Evolutionary conservation across 2,797 vertebrate species (phyloP).

Genomic region (Urocyon cinereoargenteus): DNA sequence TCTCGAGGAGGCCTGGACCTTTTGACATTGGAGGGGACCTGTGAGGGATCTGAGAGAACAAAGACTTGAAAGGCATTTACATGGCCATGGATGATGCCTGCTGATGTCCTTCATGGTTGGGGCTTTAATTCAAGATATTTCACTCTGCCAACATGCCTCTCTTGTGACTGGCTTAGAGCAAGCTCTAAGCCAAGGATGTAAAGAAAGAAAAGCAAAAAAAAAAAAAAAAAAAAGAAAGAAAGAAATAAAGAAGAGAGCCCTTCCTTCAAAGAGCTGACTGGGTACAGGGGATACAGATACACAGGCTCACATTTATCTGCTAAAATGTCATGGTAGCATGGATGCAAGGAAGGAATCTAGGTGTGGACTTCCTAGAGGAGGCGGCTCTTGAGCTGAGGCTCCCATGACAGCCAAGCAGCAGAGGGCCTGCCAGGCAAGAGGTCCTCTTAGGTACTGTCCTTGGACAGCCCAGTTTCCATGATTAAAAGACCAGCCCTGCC

Average conservation of each 20-base stretch:
- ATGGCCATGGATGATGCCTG: background rate
- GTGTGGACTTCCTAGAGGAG: background rate
- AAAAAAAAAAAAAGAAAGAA: too few species aligned
- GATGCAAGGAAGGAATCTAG: background rate
- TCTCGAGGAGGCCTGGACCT: background rate
- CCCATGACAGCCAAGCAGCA: background rate
- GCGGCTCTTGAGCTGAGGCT: background rate
- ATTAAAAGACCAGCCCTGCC: background rate
- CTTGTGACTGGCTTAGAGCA: background rate
- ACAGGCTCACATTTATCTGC: background rate
- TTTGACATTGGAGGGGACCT: background rate
- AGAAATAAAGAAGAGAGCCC: background rate
- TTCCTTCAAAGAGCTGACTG: background rate
- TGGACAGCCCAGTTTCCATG: background rate
- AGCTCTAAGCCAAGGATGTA: background rate
- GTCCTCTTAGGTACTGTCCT: background rate
- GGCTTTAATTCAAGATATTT: background rate
- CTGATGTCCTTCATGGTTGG: background rate
- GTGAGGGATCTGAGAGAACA: background rate
- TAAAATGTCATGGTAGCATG: rapidly evolving
- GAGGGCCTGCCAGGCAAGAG: background rate
- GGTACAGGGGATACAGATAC: background rate
- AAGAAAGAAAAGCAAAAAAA: background rate
- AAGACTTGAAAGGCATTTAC: background rate
- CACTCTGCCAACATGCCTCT: background rate